Conservation (phyloP, 1,140 invertebrate species). For the Cydia amplana region DNA sequence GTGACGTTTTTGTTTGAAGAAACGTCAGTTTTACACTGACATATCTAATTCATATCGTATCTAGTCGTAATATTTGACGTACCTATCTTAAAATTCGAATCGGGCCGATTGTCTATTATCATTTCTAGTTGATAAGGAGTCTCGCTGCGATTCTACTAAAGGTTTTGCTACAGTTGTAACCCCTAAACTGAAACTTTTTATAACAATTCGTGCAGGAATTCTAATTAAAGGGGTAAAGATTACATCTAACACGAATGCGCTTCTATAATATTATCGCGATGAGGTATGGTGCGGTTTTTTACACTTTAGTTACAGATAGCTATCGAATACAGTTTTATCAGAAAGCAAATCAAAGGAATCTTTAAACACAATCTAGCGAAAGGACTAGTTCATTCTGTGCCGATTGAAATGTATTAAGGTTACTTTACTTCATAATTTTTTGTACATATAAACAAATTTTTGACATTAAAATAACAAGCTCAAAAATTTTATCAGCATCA, state of each 20-base stretch:
- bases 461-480: not conserved
- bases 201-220: not conserved
- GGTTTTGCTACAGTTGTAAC: not conserved
- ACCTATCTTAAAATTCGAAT: too few relatives aligned
- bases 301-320: conserved; percentile 34
- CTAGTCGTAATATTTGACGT: too few relatives aligned
- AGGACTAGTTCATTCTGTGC: conserved; percentile 11
- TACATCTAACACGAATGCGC: conserved; percentile 35
- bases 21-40: too few relatives aligned
- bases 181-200: not conserved
- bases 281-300: conserved; percentile 61
- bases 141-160: conserved; percentile 16
- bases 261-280: conserved; percentile 45
- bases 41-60: too few relatives aligned
- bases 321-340: conserved; percentile 3
- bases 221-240: not conserved
- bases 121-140: not conserved
- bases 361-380: conserved; percentile 25
- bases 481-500: not conserved
- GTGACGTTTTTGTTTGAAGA: too few relatives aligned
- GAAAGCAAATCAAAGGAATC: conserved; percentile 27
- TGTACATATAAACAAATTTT: not conserved
- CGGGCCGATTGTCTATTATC: not conserved
- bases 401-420: not conserved
- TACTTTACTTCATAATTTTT: not conserved